Percentiles rank a stretch among this genome's conserved stretches.
These are phyloP conservation scores for Echinops telfairi DNA, from an alignment of 2,113 vertebrate species.

Conservation along the genomic window DNA sequence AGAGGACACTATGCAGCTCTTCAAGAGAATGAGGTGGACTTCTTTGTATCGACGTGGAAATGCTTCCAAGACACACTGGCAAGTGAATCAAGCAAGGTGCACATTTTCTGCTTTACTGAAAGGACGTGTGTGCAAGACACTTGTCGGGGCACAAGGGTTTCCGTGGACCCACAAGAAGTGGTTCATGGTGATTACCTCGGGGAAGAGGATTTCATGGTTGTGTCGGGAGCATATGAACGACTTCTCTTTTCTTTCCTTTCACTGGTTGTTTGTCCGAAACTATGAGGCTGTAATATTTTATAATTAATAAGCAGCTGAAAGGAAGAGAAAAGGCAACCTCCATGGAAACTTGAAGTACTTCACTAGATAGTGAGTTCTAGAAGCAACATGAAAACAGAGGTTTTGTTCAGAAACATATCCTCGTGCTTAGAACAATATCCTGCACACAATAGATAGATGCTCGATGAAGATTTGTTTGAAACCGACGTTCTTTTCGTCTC, in stretches of 20 bases:
- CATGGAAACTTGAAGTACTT: background rate
- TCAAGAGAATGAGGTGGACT: background rate
- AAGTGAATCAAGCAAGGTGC: background rate
- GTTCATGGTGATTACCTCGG: background rate
- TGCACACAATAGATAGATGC: background rate
- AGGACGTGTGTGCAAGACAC: background rate
- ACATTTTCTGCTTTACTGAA: background rate
- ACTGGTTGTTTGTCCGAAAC: constrained; percentile 12
- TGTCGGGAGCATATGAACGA: background rate
- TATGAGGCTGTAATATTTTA: background rate
- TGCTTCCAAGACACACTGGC: background rate
- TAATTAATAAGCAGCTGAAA: background rate
- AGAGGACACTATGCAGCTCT: background rate
- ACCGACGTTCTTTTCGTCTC: constrained; percentile 21
- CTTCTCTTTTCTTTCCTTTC: background rate
- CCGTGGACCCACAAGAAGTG: background rate
- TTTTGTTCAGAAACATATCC: background rate
- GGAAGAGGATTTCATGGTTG: background rate
- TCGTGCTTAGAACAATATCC: background rate
- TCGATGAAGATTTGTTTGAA: background rate
- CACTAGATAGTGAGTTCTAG: background rate
- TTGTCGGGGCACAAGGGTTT: background rate
- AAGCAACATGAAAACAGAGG: background rate
- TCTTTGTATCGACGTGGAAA: background rate
- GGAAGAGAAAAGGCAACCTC: background rate